Conservation (phyloP, 2,113 vertebrate species). For the Megaceryle maxima region DNA sequence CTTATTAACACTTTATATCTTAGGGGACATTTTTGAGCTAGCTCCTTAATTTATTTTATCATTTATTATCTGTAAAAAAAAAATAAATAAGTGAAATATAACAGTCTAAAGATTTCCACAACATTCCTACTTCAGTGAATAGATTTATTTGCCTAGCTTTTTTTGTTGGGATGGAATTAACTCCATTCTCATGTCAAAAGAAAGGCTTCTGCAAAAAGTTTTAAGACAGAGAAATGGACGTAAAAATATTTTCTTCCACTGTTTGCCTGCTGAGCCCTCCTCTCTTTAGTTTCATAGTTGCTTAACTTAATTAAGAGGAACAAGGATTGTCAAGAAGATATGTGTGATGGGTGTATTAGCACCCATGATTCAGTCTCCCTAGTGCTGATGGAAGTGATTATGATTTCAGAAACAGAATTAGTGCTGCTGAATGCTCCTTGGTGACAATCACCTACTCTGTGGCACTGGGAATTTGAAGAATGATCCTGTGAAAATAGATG, state of each 20-base stretch:
- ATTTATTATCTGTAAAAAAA: neutral
- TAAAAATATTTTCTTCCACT: neutral
- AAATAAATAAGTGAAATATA: neutral
- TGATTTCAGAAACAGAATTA: neutral
- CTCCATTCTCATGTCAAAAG: rapidly evolving
- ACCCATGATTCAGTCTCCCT: neutral
- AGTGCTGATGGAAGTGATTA: neutral
- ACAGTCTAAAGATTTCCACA: neutral
- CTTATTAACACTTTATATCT: neutral
- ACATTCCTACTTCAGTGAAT: neutral
- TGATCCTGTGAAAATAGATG: neutral
- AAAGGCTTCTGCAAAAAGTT: neutral
- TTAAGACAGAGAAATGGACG: neutral
- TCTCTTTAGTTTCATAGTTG: neutral
- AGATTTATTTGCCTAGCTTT: neutral
- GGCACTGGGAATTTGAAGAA: conserved; percentile 17
- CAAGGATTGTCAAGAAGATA: neutral
- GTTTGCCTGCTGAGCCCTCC: neutral
- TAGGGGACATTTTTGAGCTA: neutral
- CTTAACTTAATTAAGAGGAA: neutral
- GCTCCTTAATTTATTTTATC: neutral
- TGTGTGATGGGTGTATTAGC: neutral
- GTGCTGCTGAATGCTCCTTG: neutral
- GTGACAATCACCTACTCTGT: neutral
- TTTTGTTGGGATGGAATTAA: neutral